phyloP scores from a whole-genome alignment of 2,888 invertebrate species.

The Drosophila quasianomalipes region DNA sequence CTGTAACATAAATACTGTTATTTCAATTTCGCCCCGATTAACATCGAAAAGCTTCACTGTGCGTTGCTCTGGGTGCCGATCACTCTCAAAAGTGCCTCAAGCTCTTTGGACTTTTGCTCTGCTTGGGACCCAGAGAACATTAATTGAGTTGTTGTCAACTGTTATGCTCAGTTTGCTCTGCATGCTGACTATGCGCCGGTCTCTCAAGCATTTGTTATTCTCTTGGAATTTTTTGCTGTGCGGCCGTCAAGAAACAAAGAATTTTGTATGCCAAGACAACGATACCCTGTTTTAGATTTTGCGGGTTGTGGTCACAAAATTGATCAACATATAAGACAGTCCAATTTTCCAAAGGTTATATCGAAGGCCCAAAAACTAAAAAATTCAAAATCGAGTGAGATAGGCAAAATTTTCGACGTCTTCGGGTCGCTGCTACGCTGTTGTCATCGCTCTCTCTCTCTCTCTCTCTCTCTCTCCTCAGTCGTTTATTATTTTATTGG shows the following conservation, averaged over 20 bases:
- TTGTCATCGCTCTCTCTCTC: too few relatives aligned
- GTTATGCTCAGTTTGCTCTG: conserved; percentile 28
- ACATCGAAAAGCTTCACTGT: conserved; percentile 4
- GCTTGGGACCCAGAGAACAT: conserved; percentile 1
- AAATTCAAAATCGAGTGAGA: not conserved
- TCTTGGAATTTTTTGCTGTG: conserved; percentile 23
- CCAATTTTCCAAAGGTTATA: not conserved
- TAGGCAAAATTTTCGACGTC: not conserved
- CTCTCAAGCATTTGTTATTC: not conserved
- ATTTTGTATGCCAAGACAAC: not conserved
- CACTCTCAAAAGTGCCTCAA: not conserved
- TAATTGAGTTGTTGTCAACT: conserved; percentile 7
- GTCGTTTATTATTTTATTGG: conserved; percentile 3
- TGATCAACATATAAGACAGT: not conserved
- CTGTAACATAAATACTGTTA: not conserved
- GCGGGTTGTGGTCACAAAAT: not conserved
- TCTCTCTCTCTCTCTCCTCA: not conserved
- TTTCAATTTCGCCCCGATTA: not conserved
- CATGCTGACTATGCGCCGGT: conserved; percentile 15
- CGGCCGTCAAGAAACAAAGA: not conserved
- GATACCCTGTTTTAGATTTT: not conserved
- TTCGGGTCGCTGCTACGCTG: not conserved
- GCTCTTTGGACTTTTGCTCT: conserved; percentile 3
- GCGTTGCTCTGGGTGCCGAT: not conserved
- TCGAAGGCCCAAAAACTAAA: not conserved